Base-by-base conservation (phyloP, 2,113 vertebrate genomes). In the Hippolais icterina region DNA sequence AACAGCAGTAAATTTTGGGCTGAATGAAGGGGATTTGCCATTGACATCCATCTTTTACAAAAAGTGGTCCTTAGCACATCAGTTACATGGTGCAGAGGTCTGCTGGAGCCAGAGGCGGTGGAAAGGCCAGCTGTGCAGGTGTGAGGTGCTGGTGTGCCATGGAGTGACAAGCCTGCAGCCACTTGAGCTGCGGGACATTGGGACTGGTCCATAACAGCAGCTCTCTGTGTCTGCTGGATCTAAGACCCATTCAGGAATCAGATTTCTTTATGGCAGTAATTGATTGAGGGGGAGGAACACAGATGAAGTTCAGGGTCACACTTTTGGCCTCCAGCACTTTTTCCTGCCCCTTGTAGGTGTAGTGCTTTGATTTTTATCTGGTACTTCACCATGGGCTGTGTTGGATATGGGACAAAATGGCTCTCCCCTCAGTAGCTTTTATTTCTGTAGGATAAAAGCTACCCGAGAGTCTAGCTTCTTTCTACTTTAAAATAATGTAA, bases 101-200 rank as follows among this genome's bases (percentile, higher is more conserved):
- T 15, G 39, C 28, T 27, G 29, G 47, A 50, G 15, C 9, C 21
- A 41, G 39, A 59, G 44, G 15, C 29, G 39, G 12, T 59, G 22
- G 28, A 31, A 77, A 59, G 22, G 20, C 33, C 41, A 69, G 16
- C 11, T 20, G 12, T 4, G 11, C 18, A 27, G 29, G 9, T 27
- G 28, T 28, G 57, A 39, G n/a, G 25, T 46, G 33, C 16, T 68
- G 39, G 19, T 3, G 11, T 0, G 2, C 25, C 64, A 25, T 2
- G 22, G 3, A 81, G 5, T 0, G 4, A 37, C 25, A 31, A 77
- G 2, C 3, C 10, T 12, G 21, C 0, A 2, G 18, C 50, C 19
- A 37, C 1, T 29, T 2, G 1, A 31, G 9, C 3, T 17, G 9
- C 1, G 2, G 19, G 11, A 68, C 6, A 2, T 15, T 1, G 2